phyloP scores from a whole-genome alignment of 2,113 vertebrate species.

The Gobiocypris rarus region DNA sequence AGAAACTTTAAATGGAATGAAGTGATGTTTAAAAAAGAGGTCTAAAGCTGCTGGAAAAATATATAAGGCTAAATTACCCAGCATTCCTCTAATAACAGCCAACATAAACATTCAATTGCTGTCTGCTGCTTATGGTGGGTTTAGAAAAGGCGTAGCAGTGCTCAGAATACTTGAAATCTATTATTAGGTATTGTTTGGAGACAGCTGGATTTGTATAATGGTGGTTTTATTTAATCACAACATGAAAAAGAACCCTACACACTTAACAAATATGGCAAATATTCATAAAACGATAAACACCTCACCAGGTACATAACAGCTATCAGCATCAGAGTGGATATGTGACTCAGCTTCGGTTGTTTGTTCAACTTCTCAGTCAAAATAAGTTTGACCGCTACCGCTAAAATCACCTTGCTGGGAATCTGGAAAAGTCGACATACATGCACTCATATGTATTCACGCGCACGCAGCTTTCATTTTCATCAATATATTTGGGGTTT shows the following conservation, averaged over 20 bases:
- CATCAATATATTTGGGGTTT: constrained; percentile 39
- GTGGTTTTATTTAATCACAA: constrained; percentile 14
- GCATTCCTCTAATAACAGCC: constrained; percentile 13
- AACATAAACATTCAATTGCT: constrained; percentile 1
- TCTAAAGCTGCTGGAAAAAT: constrained; percentile 11
- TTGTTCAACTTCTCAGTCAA: constrained; percentile 23
- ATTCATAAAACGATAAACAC: background rate
- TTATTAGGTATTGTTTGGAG: constrained; percentile 1
- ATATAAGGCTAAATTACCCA: constrained; percentile 22
- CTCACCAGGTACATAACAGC: background rate
- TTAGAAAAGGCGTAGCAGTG: constrained; percentile 22
- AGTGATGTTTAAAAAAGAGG: constrained; percentile 11
- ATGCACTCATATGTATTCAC: constrained; percentile 21
- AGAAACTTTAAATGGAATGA: background rate
- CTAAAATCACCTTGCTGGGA: constrained; percentile 17
- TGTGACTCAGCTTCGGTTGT: background rate
- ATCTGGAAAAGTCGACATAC: background rate
- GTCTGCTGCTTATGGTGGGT: constrained; percentile 13
- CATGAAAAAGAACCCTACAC: background rate
- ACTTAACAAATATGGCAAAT: background rate
- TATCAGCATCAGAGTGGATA: background rate
- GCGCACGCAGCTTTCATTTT: constrained; percentile 7
- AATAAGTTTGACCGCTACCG: constrained; percentile 30
- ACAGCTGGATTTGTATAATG: background rate
- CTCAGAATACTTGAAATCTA: constrained; percentile 9